Evolutionary conservation across 2,797 vertebrate genomes (phyloP).

Genomic region (Helarctos malayanus): DNA sequence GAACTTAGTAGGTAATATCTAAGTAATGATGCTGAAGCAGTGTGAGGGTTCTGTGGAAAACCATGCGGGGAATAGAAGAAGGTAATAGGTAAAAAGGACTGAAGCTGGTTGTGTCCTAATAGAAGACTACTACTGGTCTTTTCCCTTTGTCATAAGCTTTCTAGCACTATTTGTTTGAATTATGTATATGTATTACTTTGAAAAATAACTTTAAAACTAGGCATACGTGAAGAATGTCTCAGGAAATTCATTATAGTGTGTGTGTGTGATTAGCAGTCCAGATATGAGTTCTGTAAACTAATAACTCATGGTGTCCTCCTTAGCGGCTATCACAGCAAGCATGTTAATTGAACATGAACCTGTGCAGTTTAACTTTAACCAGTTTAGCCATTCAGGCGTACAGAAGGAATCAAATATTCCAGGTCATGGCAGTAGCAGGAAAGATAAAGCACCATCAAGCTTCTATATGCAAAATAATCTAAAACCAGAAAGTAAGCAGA

Average conservation of each 20-base stretch:
- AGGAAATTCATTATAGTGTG: not conserved
- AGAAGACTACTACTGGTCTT: not conserved
- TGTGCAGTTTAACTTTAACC: not conserved
- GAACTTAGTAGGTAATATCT: not conserved
- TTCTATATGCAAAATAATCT: not conserved
- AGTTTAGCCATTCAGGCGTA: not conserved
- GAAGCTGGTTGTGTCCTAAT: not conserved
- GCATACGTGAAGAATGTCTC: not conserved
- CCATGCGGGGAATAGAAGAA: not conserved
- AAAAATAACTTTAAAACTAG: conserved; percentile 49
- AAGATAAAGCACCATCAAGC: not conserved
- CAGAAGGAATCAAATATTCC: not conserved
- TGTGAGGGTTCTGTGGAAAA: not conserved
- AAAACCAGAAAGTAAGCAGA: conserved; percentile 33
- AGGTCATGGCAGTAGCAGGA: not conserved
- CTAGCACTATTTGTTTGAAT: not conserved
- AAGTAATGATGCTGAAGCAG: not conserved
- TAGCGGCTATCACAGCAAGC: not conserved
- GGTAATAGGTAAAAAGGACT: not conserved
- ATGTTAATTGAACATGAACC: not conserved
- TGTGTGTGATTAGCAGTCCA: not conserved
- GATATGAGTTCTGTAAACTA: not conserved
- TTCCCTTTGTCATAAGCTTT: not conserved
- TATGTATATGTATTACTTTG: not conserved
- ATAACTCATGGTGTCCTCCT: not conserved